Percentiles rank a stretch among this genome's conserved stretches.
These are phyloP conservation scores for Chromobotia macracanthus DNA, from an alignment of 2,797 vertebrate genomes.

Conservation along the genomic window DNA sequence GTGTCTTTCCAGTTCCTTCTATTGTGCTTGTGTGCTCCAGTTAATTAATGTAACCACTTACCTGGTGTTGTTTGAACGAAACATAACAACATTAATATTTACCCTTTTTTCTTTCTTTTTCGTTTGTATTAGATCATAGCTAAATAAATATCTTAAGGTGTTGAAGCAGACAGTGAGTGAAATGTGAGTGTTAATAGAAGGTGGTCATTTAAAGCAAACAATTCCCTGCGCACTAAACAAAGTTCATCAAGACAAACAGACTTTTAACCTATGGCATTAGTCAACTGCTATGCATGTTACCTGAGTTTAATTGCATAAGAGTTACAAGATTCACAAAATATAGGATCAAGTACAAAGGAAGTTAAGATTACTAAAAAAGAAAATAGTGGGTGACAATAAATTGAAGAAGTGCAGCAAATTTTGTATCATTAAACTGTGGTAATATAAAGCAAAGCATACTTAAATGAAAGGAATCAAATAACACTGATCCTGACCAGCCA, in stretches of 20 bases:
- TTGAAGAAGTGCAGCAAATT: not conserved
- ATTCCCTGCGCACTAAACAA: constrained; percentile 1
- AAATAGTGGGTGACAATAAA: not conserved
- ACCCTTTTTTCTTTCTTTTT: not conserved
- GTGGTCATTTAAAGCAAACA: constrained; percentile 6
- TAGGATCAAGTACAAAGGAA: not conserved
- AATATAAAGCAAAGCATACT: not conserved
- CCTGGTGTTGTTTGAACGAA: not conserved
- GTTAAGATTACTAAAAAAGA: not conserved
- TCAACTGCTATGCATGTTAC: not conserved
- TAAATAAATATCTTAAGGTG: not conserved
- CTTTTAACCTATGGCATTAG: constrained; percentile 2
- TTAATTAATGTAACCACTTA: constrained; percentile 16
- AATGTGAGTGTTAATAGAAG: constrained; percentile 20
- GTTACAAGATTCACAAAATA: not conserved
- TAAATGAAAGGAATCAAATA: no score
- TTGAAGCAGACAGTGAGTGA: not conserved
- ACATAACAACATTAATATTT: not conserved
- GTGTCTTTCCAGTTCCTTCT: not conserved
- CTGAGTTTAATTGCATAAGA: constrained; percentile 5
- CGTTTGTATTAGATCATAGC: not conserved
- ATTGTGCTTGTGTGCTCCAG: not conserved
- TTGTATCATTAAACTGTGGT: not conserved
- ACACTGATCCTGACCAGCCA: not conserved
- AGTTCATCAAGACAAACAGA: constrained; percentile 17